Conservation (phyloP, 2,113 vertebrate genomes). For the Chionomys nivalis region DNA sequence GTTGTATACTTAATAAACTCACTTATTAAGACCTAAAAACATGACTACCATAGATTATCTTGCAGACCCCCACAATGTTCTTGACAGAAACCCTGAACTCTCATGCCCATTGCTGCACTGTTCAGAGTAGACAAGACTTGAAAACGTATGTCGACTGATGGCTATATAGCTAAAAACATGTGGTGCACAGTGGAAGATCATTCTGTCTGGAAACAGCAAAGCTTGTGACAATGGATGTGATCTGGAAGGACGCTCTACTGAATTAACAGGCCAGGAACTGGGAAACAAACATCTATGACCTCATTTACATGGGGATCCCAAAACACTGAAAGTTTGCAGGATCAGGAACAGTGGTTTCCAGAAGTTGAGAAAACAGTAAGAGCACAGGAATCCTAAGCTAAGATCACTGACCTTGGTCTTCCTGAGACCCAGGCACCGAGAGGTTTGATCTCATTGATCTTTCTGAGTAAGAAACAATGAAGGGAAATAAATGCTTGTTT, state of each 20-base stretch:
- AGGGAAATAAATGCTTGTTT: neutral
- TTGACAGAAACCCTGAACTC: neutral
- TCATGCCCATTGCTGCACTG: too few relatives aligned
- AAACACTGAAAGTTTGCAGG: neutral
- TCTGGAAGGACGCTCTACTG: neutral
- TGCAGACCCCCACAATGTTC: neutral
- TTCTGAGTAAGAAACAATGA: neutral
- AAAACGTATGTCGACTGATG: too few relatives aligned
- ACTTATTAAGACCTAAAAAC: neutral
- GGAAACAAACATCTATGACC: neutral
- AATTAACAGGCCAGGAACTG: neutral
- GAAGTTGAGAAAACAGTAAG: rapidly evolving
- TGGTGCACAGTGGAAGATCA: rapidly evolving
- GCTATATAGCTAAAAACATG: too few relatives aligned
- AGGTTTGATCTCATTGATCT: neutral
- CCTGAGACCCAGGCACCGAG: rapidly evolving
- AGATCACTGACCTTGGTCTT: neutral
- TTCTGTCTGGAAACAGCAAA: neutral
- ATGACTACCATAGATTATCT: neutral
- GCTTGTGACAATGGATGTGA: too few relatives aligned
- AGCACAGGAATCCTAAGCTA: rapidly evolving
- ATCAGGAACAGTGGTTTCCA: neutral
- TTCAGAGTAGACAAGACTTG: too few relatives aligned
- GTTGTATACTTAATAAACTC: neutral
- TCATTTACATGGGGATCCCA: neutral